Conservation (phyloP, 2,888 invertebrate species). For the Callyntrura guangdongensis region DNA sequence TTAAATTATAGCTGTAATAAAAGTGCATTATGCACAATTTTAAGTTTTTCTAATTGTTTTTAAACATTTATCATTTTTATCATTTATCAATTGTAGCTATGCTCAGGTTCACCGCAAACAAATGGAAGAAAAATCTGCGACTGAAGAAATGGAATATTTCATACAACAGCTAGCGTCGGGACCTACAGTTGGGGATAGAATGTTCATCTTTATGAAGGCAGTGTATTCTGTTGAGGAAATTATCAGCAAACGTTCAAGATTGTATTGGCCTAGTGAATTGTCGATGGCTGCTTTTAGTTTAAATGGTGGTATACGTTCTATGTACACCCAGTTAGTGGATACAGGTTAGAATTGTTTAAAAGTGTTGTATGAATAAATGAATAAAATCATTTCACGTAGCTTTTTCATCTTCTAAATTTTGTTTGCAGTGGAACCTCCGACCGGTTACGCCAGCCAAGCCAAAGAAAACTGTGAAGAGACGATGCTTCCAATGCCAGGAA, state of each 20-base stretch:
- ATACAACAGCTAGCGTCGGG: slow-evolving; percentile 52
- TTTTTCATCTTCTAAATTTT: too few relatives aligned
- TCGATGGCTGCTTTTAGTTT: slow-evolving; percentile 82
- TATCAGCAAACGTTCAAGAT: slow-evolving; percentile 70
- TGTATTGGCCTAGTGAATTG: slow-evolving; percentile 83
- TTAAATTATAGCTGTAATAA: neutral
- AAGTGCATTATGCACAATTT: too few relatives aligned
- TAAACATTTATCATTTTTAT: too few relatives aligned
- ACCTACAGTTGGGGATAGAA: slow-evolving; percentile 60
- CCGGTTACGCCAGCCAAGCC: slow-evolving; percentile 81
- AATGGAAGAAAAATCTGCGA: slow-evolving; percentile 45
- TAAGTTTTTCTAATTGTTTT: too few relatives aligned
- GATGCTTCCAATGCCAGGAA: slow-evolving; percentile 81
- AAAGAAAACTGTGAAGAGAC: slow-evolving; percentile 80
- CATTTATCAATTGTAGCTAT: too few relatives aligned
- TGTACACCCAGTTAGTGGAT: slow-evolving; percentile 82
- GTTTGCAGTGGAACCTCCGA: slow-evolving; percentile 58
- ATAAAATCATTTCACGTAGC: neutral
- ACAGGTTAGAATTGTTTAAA: slow-evolving; percentile 80
- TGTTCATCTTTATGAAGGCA: slow-evolving; percentile 79
- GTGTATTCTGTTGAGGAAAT: slow-evolving; percentile 80
- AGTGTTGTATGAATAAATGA: neutral
- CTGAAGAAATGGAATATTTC: slow-evolving; percentile 55
- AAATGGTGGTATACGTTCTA: slow-evolving; percentile 77
- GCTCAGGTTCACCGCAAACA: slow-evolving; percentile 72